phyloP scores from a whole-genome alignment of 2,888 invertebrate genomes.

The Pheosia tremula region DNA sequence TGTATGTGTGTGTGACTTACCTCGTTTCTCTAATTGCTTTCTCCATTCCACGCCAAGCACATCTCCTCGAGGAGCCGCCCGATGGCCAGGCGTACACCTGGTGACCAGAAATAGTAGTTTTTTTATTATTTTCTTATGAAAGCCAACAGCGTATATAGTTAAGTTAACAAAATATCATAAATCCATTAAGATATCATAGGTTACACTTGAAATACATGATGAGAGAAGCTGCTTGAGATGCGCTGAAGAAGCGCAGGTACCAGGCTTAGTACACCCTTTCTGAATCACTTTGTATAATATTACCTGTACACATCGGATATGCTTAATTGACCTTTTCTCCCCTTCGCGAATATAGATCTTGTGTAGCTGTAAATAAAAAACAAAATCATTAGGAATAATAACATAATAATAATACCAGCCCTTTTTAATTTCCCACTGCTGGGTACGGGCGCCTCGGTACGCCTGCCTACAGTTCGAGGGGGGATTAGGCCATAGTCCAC shows the following conservation, averaged over 20 bases:
- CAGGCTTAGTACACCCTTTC: neutral
- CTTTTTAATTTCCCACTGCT: slow-evolving; percentile 9
- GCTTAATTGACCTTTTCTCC: slow-evolving; percentile 74
- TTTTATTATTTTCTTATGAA: no score
- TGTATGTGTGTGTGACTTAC: slow-evolving; percentile 33
- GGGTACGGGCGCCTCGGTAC: no score
- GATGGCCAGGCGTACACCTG: slow-evolving; percentile 68
- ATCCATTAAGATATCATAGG: no score
- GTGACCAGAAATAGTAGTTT: neutral
- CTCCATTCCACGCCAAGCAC: slow-evolving; percentile 62
- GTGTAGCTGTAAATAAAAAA: slow-evolving; percentile 65
- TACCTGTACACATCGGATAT: slow-evolving; percentile 78
- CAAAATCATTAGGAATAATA: slow-evolving; percentile 10
- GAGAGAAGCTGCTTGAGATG: no score
- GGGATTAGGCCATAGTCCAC: no score
- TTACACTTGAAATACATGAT: no score
- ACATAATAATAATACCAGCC: no score
- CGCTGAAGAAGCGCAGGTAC: no score
- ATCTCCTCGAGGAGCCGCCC: slow-evolving; percentile 70
- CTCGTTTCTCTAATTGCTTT: slow-evolving; percentile 57
- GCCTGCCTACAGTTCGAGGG: no score
- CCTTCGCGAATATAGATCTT: slow-evolving; percentile 64
- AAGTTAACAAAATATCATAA: no score
- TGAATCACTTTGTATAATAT: slow-evolving; percentile 7
- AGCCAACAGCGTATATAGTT: no score